Evolutionary conservation across 2,888 invertebrate species (phyloP), one percentile per base, ranked within the genome.

Genomic region (Metacarcinus magister): DNA sequence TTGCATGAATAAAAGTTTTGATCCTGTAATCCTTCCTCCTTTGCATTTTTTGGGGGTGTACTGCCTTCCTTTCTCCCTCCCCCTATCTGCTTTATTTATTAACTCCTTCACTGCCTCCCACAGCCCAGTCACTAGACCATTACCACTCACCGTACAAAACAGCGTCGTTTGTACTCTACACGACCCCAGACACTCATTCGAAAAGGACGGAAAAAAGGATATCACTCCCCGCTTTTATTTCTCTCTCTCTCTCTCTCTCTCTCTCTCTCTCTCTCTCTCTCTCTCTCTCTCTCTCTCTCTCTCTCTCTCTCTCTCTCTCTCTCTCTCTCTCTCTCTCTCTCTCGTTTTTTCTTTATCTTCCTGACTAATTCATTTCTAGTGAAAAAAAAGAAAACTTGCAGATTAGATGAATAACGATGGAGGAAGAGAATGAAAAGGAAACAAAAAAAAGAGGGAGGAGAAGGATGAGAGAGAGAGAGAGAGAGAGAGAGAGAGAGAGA

Each of bases 401-500:
- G 16, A 13, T n/a, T 13, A 39, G 87, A 44, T 32, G 44, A 92
- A 60, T 60, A 23, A 28, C 75, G 48, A 48, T 5, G 13, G 48
- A 48, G 48, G 13, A 13, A 48, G 48, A 48, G 48, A 48, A n/a
- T n/a, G 75, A 3, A 8, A 75, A n/a, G n/a, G 23, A 67, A 4
- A 67, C n/a, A n/a, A n/a, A n/a, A 67, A n/a, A 23, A n/a, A 67
- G 67, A 23, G 75, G 8, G 3, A n/a, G 48, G 28, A 92, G 23
- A 92, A 10, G 23, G 92, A 92, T n/a, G 54, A 44, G 44, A 91
- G 28, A 75, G 28, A 16, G 19, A 23, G 75, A 28, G 75, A 23
- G 7, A 75, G 75, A 75, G 75, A 92, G 46, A 54, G 93, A 93
- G 92, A 92, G 54, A 48, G 46, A 92, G 54, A 92, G n/a, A 92